These are phyloP conservation scores for Silvanus unidentatus DNA, from an alignment of 2,888 invertebrate species.

Conservation along the genomic window DNA sequence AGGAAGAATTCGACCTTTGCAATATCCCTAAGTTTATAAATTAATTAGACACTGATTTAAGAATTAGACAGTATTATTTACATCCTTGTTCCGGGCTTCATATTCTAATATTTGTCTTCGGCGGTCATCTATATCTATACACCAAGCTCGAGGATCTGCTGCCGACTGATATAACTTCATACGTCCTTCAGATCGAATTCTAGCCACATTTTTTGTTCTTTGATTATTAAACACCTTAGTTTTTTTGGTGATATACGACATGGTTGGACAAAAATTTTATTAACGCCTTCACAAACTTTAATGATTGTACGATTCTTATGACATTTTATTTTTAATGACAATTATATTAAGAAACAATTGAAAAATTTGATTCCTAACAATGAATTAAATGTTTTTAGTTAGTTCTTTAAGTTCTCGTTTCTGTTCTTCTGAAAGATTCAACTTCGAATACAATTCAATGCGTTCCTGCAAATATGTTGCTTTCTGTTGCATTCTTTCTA, in stretches of 20 bases:
- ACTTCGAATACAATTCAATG: too few species aligned
- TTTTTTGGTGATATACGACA: constrained; percentile 29
- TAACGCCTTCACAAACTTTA: too few species aligned
- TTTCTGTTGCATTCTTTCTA: too few species aligned
- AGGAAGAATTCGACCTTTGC: constrained; percentile 38
- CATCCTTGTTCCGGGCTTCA: constrained; percentile 20
- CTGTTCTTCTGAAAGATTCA: too few species aligned
- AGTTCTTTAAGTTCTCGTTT: too few species aligned
- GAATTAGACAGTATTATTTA: constrained; percentile 5
- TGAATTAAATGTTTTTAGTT: too few species aligned
- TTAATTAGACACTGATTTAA: constrained; percentile 3
- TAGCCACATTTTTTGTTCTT: constrained; percentile 45
- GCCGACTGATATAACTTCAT: constrained; percentile 52
- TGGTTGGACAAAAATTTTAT: too few species aligned
- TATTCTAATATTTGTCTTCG: constrained; percentile 53
- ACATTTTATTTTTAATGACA: too few species aligned
- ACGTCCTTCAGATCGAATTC: constrained; percentile 50
- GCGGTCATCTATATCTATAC: constrained; percentile 51
- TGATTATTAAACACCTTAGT: constrained; percentile 28
- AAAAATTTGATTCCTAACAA: too few species aligned
- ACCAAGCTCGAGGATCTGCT: constrained; percentile 55
- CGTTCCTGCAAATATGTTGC: too few species aligned
- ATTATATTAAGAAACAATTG: too few species aligned
- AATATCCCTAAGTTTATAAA: constrained; percentile 27
- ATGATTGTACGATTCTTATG: too few species aligned